Evolutionary conservation across 2,113 vertebrate genomes (phyloP).

Genomic region (Serinus canaria): DNA sequence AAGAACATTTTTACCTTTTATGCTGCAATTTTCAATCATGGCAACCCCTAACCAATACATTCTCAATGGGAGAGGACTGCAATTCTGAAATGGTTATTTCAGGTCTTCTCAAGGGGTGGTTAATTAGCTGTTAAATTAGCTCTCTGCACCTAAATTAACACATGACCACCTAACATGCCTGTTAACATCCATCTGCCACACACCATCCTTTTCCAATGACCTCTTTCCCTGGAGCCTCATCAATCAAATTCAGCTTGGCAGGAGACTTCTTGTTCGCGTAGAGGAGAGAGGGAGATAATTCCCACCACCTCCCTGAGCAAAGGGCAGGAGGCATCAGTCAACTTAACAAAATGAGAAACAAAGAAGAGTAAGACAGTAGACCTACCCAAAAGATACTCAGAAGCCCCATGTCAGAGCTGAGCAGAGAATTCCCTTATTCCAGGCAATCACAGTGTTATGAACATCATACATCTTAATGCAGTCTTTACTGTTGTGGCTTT

Average conservation of each 20-base stretch:
- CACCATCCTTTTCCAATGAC: background rate
- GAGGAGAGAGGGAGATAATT: background rate
- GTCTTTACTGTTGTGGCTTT: background rate
- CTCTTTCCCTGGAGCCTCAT: background rate
- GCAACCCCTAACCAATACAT: background rate
- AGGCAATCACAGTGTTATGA: background rate
- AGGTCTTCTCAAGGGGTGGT: background rate
- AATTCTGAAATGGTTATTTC: background rate
- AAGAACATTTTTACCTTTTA: background rate
- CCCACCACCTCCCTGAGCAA: background rate
- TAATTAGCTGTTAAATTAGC: slow-evolving; percentile 6
- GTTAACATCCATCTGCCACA: background rate
- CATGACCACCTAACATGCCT: background rate
- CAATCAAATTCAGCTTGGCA: background rate
- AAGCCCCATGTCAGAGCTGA: background rate
- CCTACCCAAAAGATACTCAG: background rate
- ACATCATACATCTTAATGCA: background rate
- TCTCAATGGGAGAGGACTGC: background rate
- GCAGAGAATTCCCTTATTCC: background rate
- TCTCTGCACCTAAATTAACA: background rate
- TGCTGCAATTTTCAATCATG: background rate
- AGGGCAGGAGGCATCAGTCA: background rate
- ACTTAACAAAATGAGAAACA: background rate
- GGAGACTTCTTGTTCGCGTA: rapidly evolving
- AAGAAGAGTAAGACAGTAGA: background rate